Base-by-base conservation (phyloP, 2,797 vertebrate genomes). In the Linurgus olivaceus region DNA sequence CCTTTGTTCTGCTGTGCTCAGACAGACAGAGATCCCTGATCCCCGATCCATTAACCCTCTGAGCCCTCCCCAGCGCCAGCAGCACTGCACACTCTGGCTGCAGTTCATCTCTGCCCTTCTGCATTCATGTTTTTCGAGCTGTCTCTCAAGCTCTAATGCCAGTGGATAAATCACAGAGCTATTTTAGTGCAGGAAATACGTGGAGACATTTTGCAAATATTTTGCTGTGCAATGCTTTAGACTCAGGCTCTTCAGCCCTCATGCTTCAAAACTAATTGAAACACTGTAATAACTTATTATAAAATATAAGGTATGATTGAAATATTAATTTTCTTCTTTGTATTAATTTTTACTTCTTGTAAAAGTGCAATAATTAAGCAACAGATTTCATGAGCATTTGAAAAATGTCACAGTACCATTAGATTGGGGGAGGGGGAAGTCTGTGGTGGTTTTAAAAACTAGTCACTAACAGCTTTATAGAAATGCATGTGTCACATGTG, bases 361-460 rank as follows among this genome's bases (percentile, higher is more conserved):
- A 78, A 82, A 72, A 90, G 93, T 95, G 89, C 92, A 95, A 88
- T 67, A 59, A 83, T 92, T 84, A 52, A 86, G 68, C 29, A 78
- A 89, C 20, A 91, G 59, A 70, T 81, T 86, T 79, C 21, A 88
- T 15, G 5, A 90, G 17, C 47, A n/a, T 81, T 94, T 78, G 24
- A 85, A 88, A 95, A 91, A 88, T 58, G 84, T 93, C 88, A 92
- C 94, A 86, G 86, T 92, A 95, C 79, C 61, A 72, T 93, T 92
- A 45, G 82, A 75, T 2, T 37, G 31, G 18, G 31, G 24, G 21
- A 12, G 14, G 18, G 44, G 20, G 16, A 18, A 40, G 38, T 28
- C 86, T 62, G 47, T 57, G 70, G 45, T 62, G 25, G 15, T 65
- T 87, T 79, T 40, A 66, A 89, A 80, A 52, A 23, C 29, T 77